Evolutionary conservation across 92 coral and sea anemone species (phyloP).

Genomic region (Bergia puertoricense): DNA sequence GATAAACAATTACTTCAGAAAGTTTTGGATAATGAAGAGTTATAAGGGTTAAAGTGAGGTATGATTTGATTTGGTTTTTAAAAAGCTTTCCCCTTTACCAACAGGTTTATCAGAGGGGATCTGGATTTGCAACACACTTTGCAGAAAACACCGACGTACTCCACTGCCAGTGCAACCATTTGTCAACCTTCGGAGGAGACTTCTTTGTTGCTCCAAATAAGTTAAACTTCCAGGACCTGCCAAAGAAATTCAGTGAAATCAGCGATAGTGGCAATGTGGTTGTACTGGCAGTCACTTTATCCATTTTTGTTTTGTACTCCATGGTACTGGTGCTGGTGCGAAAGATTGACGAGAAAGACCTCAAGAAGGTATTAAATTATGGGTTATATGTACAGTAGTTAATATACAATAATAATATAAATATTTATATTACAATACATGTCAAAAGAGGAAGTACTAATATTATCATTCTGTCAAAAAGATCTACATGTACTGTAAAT

Average conservation of each 20-base stretch:
- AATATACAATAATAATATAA: neutral
- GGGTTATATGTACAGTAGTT: conserved; percentile 14
- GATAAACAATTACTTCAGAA: neutral
- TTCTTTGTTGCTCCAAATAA: too few species aligned
- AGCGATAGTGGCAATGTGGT: conserved; percentile 1
- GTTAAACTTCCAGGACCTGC: too few species aligned
- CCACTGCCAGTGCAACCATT: too few species aligned
- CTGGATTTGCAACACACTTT: neutral
- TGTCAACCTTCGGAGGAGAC: too few species aligned
- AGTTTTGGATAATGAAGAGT: neutral
- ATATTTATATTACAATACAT: neutral
- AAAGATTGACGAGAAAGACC: conserved; percentile 14
- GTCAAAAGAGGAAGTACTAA: conserved; percentile 14
- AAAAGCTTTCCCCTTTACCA: neutral
- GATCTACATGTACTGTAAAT: neutral
- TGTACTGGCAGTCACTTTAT: conserved; percentile 1
- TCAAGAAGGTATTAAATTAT: conserved; percentile 8
- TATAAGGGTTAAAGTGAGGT: neutral
- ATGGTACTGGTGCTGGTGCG: conserved; percentile 18
- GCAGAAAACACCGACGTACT: neutral
- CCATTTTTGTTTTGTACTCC: conserved; percentile 14
- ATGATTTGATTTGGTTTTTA: neutral
- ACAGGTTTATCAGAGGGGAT: neutral
- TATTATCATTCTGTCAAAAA: conserved; percentile 1
- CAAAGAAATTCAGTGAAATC: neutral